Percentiles rank a stretch among this genome's conserved stretches.
Evolutionary conservation across 2,888 invertebrate species (phyloP).

Genomic region (Drosophila trichaetosa): DNA sequence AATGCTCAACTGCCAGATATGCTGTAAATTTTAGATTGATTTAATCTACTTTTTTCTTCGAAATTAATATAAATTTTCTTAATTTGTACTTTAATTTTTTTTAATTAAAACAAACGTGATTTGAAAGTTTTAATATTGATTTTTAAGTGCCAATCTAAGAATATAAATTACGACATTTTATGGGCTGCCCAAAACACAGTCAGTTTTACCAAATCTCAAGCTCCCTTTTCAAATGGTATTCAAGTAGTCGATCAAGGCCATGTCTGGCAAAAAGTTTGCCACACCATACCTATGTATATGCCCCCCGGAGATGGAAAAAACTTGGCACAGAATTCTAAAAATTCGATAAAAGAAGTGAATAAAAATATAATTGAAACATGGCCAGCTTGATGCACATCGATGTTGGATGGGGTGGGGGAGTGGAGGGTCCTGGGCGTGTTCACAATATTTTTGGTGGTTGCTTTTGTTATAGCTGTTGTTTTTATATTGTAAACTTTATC

Average conservation of each 20-base stretch:
- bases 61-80: not conserved
- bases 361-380: conserved; percentile 56
- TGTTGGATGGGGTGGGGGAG: conserved; percentile 16
- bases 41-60: not conserved
- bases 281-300: not conserved
- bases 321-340: conserved; percentile 36
- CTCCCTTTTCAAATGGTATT: conserved; percentile 1
- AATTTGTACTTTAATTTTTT: not conserved
- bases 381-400: conserved; percentile 42
- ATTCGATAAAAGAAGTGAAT: conserved; percentile 41
- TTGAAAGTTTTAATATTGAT: not conserved
- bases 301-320: not conserved
- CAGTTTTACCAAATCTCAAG: not conserved
- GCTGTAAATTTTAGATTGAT: not conserved
- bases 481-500: conserved; percentile 37
- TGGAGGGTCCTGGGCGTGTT: not conserved
- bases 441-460: conserved; percentile 12
- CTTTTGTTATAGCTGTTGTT: conserved; percentile 9
- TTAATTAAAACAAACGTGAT: not conserved
- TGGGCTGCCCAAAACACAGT: not conserved
- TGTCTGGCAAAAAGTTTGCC: conserved; percentile 6
- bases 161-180: not conserved
- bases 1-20: not conserved
- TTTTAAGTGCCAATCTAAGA: not conserved
- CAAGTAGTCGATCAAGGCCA: not conserved